These are phyloP conservation scores for Bombus fervidus DNA, from an alignment of 1,140 invertebrate genomes.

Conservation along the genomic window DNA sequence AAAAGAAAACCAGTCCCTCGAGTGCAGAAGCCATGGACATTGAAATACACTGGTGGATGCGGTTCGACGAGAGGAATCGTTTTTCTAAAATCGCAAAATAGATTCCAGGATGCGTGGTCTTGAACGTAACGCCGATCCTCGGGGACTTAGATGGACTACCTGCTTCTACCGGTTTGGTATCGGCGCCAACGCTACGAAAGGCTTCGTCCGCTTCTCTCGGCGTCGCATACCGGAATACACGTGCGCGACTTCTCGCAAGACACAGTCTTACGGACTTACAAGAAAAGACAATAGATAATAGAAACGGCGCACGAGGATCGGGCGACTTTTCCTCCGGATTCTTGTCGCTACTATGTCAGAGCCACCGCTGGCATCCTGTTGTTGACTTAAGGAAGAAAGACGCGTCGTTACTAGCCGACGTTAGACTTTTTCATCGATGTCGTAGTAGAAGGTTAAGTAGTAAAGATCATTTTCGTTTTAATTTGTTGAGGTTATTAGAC, in stretches of 20 bases:
- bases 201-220: conserved; percentile 44
- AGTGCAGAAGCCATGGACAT: background rate
- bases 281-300: conserved; percentile 62
- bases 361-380: background rate
- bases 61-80: conserved; percentile 18
- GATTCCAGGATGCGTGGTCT: conserved; percentile 34
- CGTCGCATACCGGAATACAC: conserved; percentile 55
- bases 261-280: conserved; percentile 8
- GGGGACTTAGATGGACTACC: conserved; percentile 70
- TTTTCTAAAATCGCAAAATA: conserved; percentile 44
- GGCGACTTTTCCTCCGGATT: conserved; percentile 34
- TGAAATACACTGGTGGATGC: background rate
- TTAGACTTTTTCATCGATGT: background rate
- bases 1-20: background rate
- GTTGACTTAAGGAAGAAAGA: background rate
- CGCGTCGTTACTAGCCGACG: background rate
- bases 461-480: background rate
- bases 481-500: no score
- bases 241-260: conserved; percentile 35
- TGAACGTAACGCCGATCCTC: conserved; percentile 30
- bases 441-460: background rate
- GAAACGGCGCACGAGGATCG: conserved; percentile 26
- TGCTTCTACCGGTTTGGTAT: conserved; percentile 71
- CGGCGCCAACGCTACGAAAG: conserved; percentile 67
- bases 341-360: conserved; percentile 15